Evolutionary conservation across 2,888 invertebrate species (phyloP).

Genomic region (Incurvaria masculella): DNA sequence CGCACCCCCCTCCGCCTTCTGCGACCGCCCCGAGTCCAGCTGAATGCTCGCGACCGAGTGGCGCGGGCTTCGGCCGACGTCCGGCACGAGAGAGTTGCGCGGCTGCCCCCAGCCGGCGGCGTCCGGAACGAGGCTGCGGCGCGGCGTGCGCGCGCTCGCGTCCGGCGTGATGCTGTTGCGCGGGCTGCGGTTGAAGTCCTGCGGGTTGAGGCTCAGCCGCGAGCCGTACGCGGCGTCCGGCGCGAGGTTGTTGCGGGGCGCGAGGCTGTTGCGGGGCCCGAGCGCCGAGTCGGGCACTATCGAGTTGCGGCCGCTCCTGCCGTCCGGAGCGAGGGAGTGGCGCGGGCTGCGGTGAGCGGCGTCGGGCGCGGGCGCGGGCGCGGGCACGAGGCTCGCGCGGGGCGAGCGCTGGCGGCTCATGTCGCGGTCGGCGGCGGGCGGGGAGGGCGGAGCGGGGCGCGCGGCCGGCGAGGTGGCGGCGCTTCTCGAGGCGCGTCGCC

Average conservation of each 20-base stretch:
- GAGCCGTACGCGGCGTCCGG: conserved; percentile 56
- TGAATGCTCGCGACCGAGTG: conserved; percentile 54
- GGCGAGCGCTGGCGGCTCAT: conserved; percentile 37
- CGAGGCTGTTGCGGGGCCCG: conserved; percentile 52
- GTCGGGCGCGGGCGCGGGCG: conserved; percentile 36
- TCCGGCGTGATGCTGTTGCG: conserved; percentile 50
- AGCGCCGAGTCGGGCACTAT: conserved; percentile 58
- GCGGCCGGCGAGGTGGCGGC: conserved; percentile 63
- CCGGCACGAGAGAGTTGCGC: conserved; percentile 58
- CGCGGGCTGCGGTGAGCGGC: conserved; percentile 54
- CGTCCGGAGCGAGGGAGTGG: conserved; percentile 54
- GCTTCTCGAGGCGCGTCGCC: conserved; percentile 64
- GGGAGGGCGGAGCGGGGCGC: conserved; percentile 46
- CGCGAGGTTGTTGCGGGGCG: conserved; percentile 60
- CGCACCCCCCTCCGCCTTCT: conserved; percentile 40
- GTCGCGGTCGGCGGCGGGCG: conserved; percentile 26
- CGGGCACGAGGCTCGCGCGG: conserved; percentile 57
- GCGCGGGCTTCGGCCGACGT: conserved; percentile 57
- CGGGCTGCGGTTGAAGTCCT: conserved; percentile 51
- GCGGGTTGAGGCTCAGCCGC: conserved; percentile 55
- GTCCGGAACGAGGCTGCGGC: conserved; percentile 60
- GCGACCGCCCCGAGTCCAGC: conserved; percentile 39
- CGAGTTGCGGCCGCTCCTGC: conserved; percentile 60
- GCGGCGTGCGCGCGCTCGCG: conserved; percentile 51
- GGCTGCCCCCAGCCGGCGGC: conserved; percentile 54